Conservation (phyloP, 2,113 vertebrate species). For the Lagopus leucura region DNA sequence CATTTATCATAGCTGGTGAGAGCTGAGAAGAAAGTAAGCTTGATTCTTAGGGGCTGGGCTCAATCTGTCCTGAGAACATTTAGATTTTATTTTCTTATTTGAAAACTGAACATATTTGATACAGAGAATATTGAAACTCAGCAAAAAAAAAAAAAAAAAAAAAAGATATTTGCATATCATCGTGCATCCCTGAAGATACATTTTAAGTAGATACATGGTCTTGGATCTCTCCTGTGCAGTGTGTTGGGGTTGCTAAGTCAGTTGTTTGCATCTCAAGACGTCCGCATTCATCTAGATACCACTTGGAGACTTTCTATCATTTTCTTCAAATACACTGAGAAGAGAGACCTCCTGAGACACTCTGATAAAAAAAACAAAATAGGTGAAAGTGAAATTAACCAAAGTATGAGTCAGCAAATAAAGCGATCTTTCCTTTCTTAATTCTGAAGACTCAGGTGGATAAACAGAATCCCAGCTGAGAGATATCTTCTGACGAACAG, state of each 20-base stretch:
- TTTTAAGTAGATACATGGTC: slow-evolving; percentile 5
- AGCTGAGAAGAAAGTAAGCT: background rate
- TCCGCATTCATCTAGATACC: background rate
- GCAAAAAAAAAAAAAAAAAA: background rate
- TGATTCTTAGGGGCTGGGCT: background rate
- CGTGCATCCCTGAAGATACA: background rate
- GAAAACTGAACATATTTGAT: background rate
- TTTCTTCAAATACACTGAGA: background rate
- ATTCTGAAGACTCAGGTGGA: background rate
- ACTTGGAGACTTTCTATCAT: background rate
- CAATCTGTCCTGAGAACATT: background rate
- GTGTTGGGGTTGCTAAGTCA: background rate
- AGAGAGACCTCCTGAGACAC: background rate
- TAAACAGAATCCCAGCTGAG: slow-evolving; percentile 22
- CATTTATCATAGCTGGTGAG: slow-evolving; percentile 15
- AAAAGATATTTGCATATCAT: slow-evolving; percentile 12
- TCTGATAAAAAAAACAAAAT: background rate
- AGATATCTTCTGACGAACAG: slow-evolving; percentile 5
- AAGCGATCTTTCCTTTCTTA: background rate
- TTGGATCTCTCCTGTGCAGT: background rate
- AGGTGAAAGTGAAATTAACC: background rate
- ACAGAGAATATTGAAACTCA: background rate
- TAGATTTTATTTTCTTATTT: background rate
- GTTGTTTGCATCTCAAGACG: background rate
- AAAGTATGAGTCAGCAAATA: background rate